phyloP scores from a whole-genome alignment of 2,113 vertebrate species.

The Andinoacara biseriatus region DNA sequence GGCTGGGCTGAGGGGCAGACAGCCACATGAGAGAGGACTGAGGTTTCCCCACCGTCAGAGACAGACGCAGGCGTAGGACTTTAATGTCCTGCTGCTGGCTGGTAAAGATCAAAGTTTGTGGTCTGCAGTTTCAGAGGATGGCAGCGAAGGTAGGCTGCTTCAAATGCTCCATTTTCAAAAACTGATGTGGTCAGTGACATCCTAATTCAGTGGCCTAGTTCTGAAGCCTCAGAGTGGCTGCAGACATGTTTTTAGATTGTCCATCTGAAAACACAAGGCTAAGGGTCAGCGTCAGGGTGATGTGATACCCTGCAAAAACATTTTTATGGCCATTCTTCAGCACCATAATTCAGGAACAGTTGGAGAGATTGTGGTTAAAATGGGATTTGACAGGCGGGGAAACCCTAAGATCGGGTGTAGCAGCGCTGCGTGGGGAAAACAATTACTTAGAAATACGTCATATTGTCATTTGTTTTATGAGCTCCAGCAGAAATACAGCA shows the following conservation, averaged over 20 bases:
- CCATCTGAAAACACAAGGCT: no score
- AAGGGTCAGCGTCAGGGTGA: no score
- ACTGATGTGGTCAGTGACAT: neutral
- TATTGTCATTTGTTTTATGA: neutral
- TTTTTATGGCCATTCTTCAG: neutral
- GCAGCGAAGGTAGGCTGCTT: neutral
- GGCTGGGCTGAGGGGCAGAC: conserved; percentile 46
- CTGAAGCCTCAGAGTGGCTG: neutral
- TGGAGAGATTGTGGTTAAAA: neutral
- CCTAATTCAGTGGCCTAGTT: neutral
- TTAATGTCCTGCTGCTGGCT: neutral
- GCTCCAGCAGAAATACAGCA: neutral
- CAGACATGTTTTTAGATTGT: neutral
- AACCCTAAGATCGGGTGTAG: neutral
- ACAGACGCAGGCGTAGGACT: conserved; percentile 22
- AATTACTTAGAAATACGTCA: neutral
- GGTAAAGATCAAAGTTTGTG: conserved; percentile 24
- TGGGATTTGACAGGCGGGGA: neutral
- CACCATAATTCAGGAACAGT: neutral
- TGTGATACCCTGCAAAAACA: neutral
- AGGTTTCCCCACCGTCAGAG: conserved; percentile 33
- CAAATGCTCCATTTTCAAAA: neutral
- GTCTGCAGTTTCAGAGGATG: neutral
- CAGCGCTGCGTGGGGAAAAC: neutral
- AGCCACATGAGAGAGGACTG: conserved; percentile 56